phyloP scores from a whole-genome alignment of 2,888 invertebrate genomes.

The Globia sparganii region DNA sequence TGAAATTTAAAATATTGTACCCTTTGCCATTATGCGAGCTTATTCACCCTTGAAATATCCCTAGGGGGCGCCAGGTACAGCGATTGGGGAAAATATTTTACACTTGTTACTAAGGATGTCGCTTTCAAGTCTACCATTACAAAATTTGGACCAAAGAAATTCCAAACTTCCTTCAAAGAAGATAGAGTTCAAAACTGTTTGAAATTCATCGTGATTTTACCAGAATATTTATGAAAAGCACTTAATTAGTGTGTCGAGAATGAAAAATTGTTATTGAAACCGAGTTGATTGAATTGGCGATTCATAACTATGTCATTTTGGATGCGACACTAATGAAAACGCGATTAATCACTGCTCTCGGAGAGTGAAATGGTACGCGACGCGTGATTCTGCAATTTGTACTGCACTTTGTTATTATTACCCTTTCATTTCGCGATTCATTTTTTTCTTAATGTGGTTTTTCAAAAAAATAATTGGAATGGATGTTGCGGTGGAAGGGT shows the following conservation, averaged over 20 bases:
- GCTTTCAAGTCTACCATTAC: conserved; percentile 84
- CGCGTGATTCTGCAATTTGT: conserved; percentile 81
- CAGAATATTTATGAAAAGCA: conserved; percentile 88
- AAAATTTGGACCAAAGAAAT: conserved; percentile 70
- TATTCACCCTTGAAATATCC: conserved; percentile 91
- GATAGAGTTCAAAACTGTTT: conserved; percentile 75
- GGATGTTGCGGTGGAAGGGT: conserved; percentile 56
- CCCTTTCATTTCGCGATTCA: conserved; percentile 57
- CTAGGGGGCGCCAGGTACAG: conserved; percentile 89
- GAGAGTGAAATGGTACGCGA: conserved; percentile 78
- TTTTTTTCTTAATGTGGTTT: conserved; percentile 60
- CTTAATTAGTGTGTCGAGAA: conserved; percentile 90
- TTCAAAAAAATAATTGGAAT: conserved; percentile 59
- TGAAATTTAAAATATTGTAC: conserved; percentile 91
- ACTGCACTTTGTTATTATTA: conserved; percentile 71
- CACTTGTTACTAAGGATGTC: conserved; percentile 90
- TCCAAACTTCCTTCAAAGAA: conserved; percentile 65
- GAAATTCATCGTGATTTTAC: conserved; percentile 62
- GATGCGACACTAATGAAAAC: conserved; percentile 87
- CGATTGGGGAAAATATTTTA: conserved; percentile 91
- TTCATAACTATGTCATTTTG: conserved; percentile 90
- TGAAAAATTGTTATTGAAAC: conserved; percentile 91
- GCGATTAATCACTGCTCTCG: conserved; percentile 84
- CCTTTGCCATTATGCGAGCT: conserved; percentile 91
- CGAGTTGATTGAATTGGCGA: conserved; percentile 88